These are phyloP conservation scores for Chauna torquata DNA, from an alignment of 2,113 vertebrate genomes.

Conservation along the genomic window DNA sequence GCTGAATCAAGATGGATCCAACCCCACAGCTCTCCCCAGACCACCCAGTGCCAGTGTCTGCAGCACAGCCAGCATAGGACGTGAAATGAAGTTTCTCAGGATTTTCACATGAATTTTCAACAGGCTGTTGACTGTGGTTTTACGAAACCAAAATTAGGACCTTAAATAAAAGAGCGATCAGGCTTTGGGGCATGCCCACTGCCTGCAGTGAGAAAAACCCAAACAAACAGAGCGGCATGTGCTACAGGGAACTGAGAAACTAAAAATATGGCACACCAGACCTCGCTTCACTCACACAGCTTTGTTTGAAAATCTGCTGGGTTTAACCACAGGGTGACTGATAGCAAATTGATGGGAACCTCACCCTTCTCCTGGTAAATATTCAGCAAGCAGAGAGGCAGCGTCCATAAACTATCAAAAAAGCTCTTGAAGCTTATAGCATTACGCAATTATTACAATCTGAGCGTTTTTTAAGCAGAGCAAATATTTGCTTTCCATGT, in stretches of 20 bases:
- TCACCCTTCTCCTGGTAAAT: background rate
- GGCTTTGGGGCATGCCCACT: background rate
- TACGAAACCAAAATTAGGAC: background rate
- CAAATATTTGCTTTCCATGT: constrained; percentile 67
- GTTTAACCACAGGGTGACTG: background rate
- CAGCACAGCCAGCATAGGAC: background rate
- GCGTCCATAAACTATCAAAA: background rate
- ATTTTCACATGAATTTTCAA: background rate
- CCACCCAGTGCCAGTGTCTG: background rate
- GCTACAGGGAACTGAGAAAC: background rate
- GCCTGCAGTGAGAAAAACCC: background rate
- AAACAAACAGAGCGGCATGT: background rate
- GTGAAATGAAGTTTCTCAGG: too few relatives aligned
- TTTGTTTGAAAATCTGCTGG: background rate
- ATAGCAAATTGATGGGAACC: background rate
- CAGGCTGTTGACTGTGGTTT: background rate
- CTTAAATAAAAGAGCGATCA: background rate
- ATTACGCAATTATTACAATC: constrained; percentile 8
- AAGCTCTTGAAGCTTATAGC: background rate
- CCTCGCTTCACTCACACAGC: background rate
- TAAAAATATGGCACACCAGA: background rate
- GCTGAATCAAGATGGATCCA: background rate
- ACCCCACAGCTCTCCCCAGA: background rate
- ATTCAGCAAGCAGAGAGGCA: background rate
- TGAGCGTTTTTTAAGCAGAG: constrained; percentile 41